Base-by-base conservation (phyloP, 2,113 vertebrate genomes). In the Corythoichthys intestinalis region DNA sequence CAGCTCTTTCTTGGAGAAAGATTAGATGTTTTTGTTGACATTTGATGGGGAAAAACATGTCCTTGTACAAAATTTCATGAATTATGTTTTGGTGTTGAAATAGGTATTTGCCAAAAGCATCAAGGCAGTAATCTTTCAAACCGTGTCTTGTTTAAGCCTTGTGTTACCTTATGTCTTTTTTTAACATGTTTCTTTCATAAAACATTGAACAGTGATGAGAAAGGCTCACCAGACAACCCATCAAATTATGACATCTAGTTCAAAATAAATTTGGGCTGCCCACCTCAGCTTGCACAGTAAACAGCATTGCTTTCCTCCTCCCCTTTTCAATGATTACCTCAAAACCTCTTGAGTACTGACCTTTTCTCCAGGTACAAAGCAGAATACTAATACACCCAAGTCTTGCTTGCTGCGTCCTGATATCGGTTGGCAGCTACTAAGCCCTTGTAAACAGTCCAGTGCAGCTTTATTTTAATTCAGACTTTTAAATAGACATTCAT, bases 1-100 rank as follows among this genome's bases (percentile, higher is more conserved):
- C 84, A 88, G 83, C 83, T 86, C 86, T 87, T 88, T 74, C 74
- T 83, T 67, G 76, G 80, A 74, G 61, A 84, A 62, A 20, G 39
- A 13, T 63, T 63, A 46, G 38, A 6, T 11, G 11, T 11, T 20
- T 63, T 28, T 20, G 13, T 47, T 37, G 17, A 53, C 6, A 53
- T 53, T n/a, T n/a, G 14, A 53, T 8, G 34, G 4, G 2, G 4
- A 35, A 37, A 28, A 4, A 14, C 28, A 58, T 37, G 6, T 20
- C 53, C 2, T n/a, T n/a, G 14, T 3, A 53, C 50, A 53, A 8
- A n/a, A 52, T 56, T 56, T 56, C 1, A 34, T 28, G 20, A 34
- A 56, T 28, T 28, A 54, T 28, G 10, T 28, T 20, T 54, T 28
- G n/a, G 7, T 54, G 53, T 54, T 4, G 53, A 54, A 28, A 28